phyloP scores from a whole-genome alignment of 2,797 vertebrate genomes.

The Natrix natrix region DNA sequence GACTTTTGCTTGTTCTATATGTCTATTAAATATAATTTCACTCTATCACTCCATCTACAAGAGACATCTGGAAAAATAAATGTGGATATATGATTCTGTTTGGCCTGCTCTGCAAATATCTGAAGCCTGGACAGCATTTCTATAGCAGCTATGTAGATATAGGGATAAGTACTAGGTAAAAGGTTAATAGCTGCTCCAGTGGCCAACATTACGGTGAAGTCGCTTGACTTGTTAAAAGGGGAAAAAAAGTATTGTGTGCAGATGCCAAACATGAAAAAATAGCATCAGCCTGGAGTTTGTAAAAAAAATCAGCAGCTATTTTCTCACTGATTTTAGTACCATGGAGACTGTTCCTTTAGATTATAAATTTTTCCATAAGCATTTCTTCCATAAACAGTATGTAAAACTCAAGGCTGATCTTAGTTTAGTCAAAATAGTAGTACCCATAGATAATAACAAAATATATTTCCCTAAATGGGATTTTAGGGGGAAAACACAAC shows the following conservation, averaged over 20 bases:
- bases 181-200: conserved; percentile 40
- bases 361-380: background rate
- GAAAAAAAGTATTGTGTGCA: background rate
- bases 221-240: conserved; percentile 10
- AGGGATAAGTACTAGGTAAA: conserved; percentile 55
- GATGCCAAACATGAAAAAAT: background rate
- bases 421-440: background rate
- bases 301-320: background rate
- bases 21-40: background rate
- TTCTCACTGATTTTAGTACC: background rate
- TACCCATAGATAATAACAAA: too few species aligned
- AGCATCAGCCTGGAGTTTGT: background rate
- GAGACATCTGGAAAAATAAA: conserved; percentile 20
- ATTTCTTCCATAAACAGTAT: background rate
- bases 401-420: background rate
- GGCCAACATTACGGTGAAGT: conserved; percentile 38
- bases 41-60: conserved; percentile 14
- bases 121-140: background rate
- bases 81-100: background rate
- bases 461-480: background rate
- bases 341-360: background rate
- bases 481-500: background rate
- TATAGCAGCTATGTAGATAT: conserved; percentile 17
- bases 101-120: background rate
- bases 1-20: background rate